Base-by-base conservation (phyloP, 2,888 invertebrate species). In the Proisotoma minuta region DNA sequence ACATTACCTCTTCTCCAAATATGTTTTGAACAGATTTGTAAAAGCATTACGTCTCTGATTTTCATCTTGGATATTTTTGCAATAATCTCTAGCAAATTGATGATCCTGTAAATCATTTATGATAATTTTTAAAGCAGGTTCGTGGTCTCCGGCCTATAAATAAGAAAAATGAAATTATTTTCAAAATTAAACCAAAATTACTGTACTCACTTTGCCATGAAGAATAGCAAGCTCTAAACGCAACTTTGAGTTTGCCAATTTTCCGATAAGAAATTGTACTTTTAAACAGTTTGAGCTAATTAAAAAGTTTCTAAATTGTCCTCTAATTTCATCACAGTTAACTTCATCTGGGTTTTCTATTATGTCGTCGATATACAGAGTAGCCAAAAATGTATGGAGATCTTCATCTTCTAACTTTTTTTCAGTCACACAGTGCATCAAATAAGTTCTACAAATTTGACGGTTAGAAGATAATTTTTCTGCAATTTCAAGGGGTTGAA, bases 181-280 rank as follows among this genome's bases (percentile, higher is more conserved):
- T n/a, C 26, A 8, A 22, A 43, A 52, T 1, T 8, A 54, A 53
- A 8, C 22, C 39, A 47, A n/a, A 47, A 20, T 47, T 18, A 47
- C 5, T 47, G n/a, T 18, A 34, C 34, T 10, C n/a, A 81, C 81
- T 77, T 81, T 81, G 63, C 81, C 81, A 75, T 81, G 79, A 1
- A 82, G 74, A 73, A 81, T 79, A n/a, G 81, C 81, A 70, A 78
- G 77, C 74, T 82, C 81, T 22, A 78, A 76, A 73, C 79, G 76
- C 66, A 81, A 75, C 34, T 78, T 76, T 3, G 77, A 78, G 63
- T 79, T 79, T 53, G 77, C 76, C 26, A 79, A 75, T 68, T 79
- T 79, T 2, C 79, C 79, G 49, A 81, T 75, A 1, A 81, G 75
- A 34, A 80, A 74, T 69, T 79, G 79, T 10, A 79, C 77, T 57